Evolutionary conservation across 2,888 invertebrate genomes (phyloP).

Genomic region (Pachydiplax longipennis): DNA sequence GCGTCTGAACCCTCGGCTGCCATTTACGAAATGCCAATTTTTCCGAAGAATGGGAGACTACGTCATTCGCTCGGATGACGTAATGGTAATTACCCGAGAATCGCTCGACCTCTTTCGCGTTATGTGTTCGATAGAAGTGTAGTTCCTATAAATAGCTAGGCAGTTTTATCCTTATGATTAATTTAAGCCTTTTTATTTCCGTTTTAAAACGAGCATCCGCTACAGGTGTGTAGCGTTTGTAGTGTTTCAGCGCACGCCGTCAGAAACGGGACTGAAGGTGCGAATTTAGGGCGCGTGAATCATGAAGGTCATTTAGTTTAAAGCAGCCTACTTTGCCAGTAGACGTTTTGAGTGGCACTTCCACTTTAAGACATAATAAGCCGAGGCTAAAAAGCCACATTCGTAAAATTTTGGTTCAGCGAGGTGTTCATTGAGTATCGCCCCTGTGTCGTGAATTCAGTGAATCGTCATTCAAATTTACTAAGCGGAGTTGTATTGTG

Average conservation of each 20-base stretch:
- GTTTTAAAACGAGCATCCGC: background rate
- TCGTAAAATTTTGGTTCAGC: background rate
- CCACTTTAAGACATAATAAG: conserved; percentile 15
- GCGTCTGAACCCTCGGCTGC: background rate
- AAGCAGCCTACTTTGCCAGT: background rate
- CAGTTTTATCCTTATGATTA: background rate
- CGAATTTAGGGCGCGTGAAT: background rate
- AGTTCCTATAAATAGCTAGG: background rate
- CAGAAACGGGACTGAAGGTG: background rate
- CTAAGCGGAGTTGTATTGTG: background rate
- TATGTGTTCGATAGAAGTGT: background rate
- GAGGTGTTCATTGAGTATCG: background rate
- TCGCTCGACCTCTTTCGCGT: background rate
- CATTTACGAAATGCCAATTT: background rate
- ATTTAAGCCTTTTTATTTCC: background rate
- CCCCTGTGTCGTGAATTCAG: background rate
- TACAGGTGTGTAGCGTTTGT: background rate
- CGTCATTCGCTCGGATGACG: background rate
- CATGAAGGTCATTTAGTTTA: conserved; percentile 5
- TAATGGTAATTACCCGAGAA: background rate
- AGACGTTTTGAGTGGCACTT: background rate
- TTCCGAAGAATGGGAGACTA: background rate
- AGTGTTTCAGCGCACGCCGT: background rate
- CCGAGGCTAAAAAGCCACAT: background rate
- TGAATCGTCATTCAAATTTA: background rate